Percentiles rank a stretch among this genome's conserved stretches.
Conservation (phyloP, 2,113 vertebrate genomes). For the Aptenodytes patagonicus region DNA sequence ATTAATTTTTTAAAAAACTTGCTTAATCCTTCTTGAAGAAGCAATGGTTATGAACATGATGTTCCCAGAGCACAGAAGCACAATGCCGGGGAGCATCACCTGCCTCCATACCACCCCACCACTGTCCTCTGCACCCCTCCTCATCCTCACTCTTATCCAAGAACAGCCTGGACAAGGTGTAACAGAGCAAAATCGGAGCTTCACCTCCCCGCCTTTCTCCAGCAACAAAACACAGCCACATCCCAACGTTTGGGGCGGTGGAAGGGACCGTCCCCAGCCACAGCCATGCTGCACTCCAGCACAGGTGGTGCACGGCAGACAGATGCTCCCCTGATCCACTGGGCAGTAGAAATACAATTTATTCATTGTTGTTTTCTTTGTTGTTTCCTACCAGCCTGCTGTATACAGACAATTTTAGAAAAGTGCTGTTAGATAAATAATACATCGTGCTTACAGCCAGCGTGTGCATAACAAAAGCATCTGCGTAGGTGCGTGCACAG, state of each 20-base stretch:
- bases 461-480: background rate
- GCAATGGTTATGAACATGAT: background rate
- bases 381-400: background rate
- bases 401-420: conserved; percentile 3
- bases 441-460: background rate
- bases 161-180: background rate
- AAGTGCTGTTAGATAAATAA: background rate
- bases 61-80: background rate
- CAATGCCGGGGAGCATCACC: background rate
- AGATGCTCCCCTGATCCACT: background rate
- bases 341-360: conserved; percentile 3
- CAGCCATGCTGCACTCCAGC: background rate
- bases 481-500: background rate
- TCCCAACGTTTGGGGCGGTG: background rate
- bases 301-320: background rate
- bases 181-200: background rate
- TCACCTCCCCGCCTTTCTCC: background rate
- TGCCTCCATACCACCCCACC: fast-evolving
- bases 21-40: background rate
- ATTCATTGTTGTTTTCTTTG: conserved; percentile 28
- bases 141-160: background rate
- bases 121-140: background rate
- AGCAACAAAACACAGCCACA: background rate
- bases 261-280: fast-evolving
- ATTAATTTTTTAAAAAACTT: background rate